Percentiles rank a stretch among this genome's conserved stretches.
Evolutionary conservation across 2,797 vertebrate genomes (phyloP).

Genomic region (Catostomus latipinnis): DNA sequence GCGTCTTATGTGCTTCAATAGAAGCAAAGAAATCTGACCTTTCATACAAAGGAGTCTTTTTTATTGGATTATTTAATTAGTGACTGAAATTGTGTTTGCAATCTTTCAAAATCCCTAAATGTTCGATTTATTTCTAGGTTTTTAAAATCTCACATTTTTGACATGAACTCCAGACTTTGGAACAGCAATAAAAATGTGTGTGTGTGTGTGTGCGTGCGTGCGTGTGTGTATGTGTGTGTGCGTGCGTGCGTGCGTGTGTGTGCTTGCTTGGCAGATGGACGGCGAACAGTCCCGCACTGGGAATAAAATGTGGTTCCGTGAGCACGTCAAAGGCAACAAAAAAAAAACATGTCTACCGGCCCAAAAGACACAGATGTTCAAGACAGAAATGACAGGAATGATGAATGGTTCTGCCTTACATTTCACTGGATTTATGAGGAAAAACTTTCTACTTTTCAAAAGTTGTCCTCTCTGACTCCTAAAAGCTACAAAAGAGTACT

Average conservation of each 20-base stretch:
- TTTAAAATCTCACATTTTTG: too few relatives aligned
- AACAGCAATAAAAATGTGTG: too few relatives aligned
- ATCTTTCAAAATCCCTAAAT: too few relatives aligned
- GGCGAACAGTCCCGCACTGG: conserved; percentile 40
- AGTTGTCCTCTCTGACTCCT: too few relatives aligned
- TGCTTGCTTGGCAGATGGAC: conserved; percentile 40
- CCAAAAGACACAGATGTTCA: conserved; percentile 50
- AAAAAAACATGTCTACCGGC: conserved; percentile 34
- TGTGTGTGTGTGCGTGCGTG: background rate
- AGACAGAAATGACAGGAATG: conserved; percentile 50
- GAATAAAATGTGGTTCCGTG: conserved; percentile 38
- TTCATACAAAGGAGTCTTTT: too few relatives aligned
- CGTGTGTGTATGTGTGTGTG: background rate
- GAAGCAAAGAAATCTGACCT: too few relatives aligned
- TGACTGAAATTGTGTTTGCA: too few relatives aligned
- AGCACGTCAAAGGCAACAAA: conserved; percentile 27
- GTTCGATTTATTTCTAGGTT: too few relatives aligned
- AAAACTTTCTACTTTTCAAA: conserved; percentile 1
- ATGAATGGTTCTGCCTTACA: conserved; percentile 48
- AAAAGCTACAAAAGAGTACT: too few relatives aligned
- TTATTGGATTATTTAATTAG: too few relatives aligned
- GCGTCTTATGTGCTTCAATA: too few relatives aligned
- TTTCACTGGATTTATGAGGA: conserved; percentile 16
- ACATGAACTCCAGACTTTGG: too few relatives aligned
- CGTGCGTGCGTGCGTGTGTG: conserved; percentile 10